A percentile compares a stretch with the other conserved stretches of the same genome.
Evolutionary conservation across 2,888 invertebrate species (phyloP).

Genomic region (Encarsia formosa): DNA sequence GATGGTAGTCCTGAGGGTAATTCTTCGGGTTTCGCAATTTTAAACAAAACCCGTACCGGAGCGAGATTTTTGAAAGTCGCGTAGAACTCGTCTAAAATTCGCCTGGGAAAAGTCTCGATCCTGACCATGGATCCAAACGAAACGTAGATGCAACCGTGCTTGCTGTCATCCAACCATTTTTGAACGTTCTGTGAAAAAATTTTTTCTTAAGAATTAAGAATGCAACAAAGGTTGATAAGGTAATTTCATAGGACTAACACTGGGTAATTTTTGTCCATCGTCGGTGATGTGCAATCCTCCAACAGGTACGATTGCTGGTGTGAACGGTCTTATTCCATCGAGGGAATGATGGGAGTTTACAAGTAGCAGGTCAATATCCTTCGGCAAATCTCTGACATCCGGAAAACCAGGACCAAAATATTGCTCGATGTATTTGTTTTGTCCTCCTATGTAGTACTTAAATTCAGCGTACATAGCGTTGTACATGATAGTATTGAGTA

Average conservation of each 20-base stretch:
- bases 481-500: background rate
- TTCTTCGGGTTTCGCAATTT: conserved; percentile 37
- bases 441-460: conserved; percentile 6
- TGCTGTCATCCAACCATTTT: conserved; percentile 42
- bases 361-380: conserved; percentile 46
- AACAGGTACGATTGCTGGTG: conserved; percentile 55
- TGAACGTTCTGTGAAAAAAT: conserved; percentile 44
- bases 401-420: conserved; percentile 20
- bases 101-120: conserved; percentile 41
- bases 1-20: conserved; percentile 40
- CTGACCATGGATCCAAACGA: conserved; percentile 46
- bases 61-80: conserved; percentile 38
- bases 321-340: conserved; percentile 52
- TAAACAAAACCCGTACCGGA: conserved; percentile 41
- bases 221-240: too few species aligned
- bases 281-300: conserved; percentile 54
- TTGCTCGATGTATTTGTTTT: conserved; percentile 7
- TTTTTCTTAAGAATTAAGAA: too few species aligned
- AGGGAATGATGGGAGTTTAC: conserved; percentile 57
- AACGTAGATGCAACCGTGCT: conserved; percentile 41
- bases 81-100: conserved; percentile 34
- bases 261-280: conserved; percentile 5
- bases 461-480: conserved; percentile 16
- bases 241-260: too few species aligned
- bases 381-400: conserved; percentile 29